Conservation (phyloP, 2,888 invertebrate species). For the Phragmatobia fuliginosa region DNA sequence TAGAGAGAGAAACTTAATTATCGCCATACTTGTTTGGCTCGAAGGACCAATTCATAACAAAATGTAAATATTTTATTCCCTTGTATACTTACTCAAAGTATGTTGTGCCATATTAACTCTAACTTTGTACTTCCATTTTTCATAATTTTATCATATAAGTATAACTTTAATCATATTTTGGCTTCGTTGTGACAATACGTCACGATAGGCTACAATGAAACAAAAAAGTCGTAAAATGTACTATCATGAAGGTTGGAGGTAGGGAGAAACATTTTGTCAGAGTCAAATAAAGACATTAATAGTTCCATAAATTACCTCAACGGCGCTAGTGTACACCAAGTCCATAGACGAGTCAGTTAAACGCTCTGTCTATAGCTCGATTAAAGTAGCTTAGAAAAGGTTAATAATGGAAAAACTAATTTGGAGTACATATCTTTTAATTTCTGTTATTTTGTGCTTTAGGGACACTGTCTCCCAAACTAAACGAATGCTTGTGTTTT, state of each 20-base stretch:
- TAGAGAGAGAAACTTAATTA: not conserved
- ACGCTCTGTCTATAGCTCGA: not conserved
- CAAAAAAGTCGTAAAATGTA: not conserved
- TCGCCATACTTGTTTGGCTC: slow-evolving; percentile 32
- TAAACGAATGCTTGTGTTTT: no score
- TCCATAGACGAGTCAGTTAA: not conserved
- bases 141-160: slow-evolving; percentile 32
- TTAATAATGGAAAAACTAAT: not conserved
- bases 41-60: slow-evolving; percentile 56
- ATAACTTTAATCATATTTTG: slow-evolving; percentile 18
- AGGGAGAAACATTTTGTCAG: not conserved
- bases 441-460: no score
- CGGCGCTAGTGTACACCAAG: not conserved
- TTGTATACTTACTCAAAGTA: slow-evolving; percentile 23
- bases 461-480: no score
- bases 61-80: slow-evolving; percentile 36
- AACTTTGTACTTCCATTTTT: slow-evolving; percentile 29
- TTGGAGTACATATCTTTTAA: not conserved
- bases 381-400: no score
- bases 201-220: not conserved
- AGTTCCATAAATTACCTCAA: not conserved
- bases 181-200: not conserved
- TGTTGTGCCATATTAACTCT: slow-evolving; percentile 47
- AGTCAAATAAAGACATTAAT: not conserved
- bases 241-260: not conserved